A percentile compares a stretch with the other conserved stretches of the same genome.
Evolutionary conservation across 2,797 vertebrate species (phyloP).

Genomic region (Darevskia nairensis): DNA sequence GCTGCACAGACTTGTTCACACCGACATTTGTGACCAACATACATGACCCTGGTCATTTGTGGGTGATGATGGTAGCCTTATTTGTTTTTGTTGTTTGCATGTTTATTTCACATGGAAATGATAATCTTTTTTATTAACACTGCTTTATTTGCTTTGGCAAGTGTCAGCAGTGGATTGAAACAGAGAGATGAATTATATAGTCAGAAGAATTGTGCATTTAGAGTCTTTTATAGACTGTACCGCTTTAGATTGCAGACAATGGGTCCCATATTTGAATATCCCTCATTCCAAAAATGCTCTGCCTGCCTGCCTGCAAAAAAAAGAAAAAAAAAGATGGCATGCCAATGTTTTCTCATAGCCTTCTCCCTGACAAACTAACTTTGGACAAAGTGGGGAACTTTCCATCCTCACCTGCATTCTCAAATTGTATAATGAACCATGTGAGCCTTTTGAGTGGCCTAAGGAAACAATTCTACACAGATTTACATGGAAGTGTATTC

Average conservation of each 20-base stretch:
- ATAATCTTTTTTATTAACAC: too few relatives aligned
- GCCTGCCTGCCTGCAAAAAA: neutral
- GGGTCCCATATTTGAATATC: neutral
- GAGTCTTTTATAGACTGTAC: neutral
- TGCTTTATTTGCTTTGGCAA: too few relatives aligned
- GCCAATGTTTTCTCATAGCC: neutral
- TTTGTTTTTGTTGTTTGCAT: neutral
- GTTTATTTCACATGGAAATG: neutral
- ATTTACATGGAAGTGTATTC: neutral
- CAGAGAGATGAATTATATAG: neutral
- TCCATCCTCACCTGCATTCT: too few relatives aligned
- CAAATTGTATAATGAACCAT: neutral
- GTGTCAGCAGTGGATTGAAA: too few relatives aligned
- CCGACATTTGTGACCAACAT: neutral
- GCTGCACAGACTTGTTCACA: neutral
- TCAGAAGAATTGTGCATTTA: slow-evolving; percentile 3
- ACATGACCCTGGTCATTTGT: neutral
- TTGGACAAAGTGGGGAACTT: neutral
- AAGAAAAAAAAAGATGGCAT: neutral
- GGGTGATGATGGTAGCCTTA: neutral
- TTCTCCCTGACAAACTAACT: neutral
- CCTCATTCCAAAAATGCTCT: neutral
- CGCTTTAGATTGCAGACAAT: neutral
- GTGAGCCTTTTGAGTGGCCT: neutral
- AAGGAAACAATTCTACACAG: neutral